A percentile compares a stretch with the other conserved stretches of the same genome.
Conservation (phyloP, 2,797 vertebrate species). For the Bradypodion ventrale region DNA sequence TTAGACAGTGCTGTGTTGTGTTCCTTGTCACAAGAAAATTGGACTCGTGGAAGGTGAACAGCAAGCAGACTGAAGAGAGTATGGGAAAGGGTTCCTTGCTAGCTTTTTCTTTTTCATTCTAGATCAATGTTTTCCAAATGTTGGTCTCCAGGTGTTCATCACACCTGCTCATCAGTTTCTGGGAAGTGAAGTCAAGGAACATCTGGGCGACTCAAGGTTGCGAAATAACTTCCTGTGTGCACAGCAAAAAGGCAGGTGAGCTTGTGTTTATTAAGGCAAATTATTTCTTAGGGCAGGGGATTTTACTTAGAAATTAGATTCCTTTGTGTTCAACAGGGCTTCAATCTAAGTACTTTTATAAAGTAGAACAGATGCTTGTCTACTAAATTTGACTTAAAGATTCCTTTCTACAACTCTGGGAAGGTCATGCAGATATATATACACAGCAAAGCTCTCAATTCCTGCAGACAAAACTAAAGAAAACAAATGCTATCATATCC, state of each 20-base stretch:
- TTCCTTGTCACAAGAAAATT: neutral
- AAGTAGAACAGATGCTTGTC: neutral
- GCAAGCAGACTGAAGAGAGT: neutral
- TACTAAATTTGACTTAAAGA: neutral
- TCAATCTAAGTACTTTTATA: neutral
- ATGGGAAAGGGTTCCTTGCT: neutral
- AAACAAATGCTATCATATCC: neutral
- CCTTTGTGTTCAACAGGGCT: neutral
- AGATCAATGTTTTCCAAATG: neutral
- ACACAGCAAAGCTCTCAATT: neutral
- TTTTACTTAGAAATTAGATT: neutral
- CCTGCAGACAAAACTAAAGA: neutral
- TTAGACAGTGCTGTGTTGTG: neutral
- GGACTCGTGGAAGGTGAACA: neutral
- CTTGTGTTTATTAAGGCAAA: too few species aligned
- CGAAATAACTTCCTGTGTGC: too few species aligned
- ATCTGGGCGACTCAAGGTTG: too few species aligned
- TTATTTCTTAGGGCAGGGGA: too few species aligned
- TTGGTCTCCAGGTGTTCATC: too few species aligned
- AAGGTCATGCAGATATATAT: constrained; percentile 16
- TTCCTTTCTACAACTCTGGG: neutral
- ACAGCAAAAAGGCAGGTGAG: too few species aligned
- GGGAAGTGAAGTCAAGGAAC: too few species aligned
- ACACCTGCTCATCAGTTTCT: too few species aligned
- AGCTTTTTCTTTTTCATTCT: neutral